phyloP scores from a whole-genome alignment of 2,797 vertebrate species.

The Centroberyx gerrardi region DNA sequence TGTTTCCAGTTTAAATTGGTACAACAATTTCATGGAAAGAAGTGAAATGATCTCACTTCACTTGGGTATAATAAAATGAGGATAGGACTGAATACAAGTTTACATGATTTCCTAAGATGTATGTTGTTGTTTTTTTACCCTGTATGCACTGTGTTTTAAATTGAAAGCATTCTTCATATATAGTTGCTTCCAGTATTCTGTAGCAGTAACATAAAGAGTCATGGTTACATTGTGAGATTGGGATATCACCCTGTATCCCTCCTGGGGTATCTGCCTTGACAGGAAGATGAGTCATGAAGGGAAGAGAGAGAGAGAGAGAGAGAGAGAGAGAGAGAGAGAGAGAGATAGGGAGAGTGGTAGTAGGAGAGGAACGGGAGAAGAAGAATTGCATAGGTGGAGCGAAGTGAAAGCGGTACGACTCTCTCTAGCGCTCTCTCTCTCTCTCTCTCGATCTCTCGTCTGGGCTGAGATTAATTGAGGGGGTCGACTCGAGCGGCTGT shows the following conservation, averaged over 20 bases:
- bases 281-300: not conserved
- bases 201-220: not conserved
- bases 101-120: no score
- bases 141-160: not conserved
- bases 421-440: not conserved
- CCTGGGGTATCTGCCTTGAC: not conserved
- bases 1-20: no score
- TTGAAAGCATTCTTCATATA: not conserved
- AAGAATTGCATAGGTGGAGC: not conserved
- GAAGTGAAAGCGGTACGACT: no score
- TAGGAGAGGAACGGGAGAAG: constrained; percentile 5
- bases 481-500: constrained; percentile 35
- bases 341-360: not conserved
- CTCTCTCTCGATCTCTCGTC: not conserved
- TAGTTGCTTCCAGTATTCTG: not conserved
- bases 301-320: constrained; percentile 3
- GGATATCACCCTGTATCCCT: no score
- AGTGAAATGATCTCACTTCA: no score
- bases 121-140: no score
- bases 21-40: no score
- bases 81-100: no score
- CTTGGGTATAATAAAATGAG: no score
- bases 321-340: constrained; percentile 16
- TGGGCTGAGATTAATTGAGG: constrained; percentile 42
- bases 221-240: not conserved